A percentile compares a stretch with the other conserved stretches of the same genome.
Evolutionary conservation across 2,113 vertebrate species (phyloP).

Genomic region (Setophaga kirtlandii): DNA sequence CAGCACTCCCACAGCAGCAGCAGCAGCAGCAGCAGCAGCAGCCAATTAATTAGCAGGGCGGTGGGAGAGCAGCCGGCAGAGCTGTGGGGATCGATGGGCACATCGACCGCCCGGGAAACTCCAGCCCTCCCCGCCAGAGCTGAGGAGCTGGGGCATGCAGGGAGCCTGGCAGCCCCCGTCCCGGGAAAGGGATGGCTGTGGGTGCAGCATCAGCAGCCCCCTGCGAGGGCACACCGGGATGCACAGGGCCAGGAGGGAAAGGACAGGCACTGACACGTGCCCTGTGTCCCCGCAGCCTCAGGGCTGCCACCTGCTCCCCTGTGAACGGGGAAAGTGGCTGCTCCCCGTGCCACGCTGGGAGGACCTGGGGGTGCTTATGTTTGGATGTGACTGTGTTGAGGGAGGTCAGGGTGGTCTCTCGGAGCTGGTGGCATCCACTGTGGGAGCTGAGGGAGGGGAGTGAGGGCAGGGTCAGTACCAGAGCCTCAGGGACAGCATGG

Average conservation of each 20-base stretch:
- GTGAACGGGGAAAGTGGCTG: accelerated
- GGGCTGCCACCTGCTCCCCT: neutral
- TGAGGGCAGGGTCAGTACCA: neutral
- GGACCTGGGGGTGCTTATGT: neutral
- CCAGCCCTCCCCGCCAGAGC: neutral
- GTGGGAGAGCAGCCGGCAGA: constrained; percentile 18
- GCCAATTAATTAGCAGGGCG: constrained; percentile 43
- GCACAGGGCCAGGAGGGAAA: neutral
- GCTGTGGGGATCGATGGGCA: neutral
- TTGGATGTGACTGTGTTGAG: neutral
- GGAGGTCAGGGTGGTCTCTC: neutral
- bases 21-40: neutral
- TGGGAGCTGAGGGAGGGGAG: neutral
- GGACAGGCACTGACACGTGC: neutral
- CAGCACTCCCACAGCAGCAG: neutral
- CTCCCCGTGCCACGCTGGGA: neutral
- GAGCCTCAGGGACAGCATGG: neutral
- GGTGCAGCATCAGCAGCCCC: neutral
- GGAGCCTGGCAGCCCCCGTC: accelerated
- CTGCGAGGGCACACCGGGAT: neutral
- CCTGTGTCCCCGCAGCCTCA: accelerated
- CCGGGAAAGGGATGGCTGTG: accelerated
- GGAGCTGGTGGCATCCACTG: neutral
- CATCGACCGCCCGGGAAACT: neutral
- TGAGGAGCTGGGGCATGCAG: accelerated